Evolutionary conservation across 1,140 invertebrate species (phyloP).

Genomic region (Argopecten irradians): DNA sequence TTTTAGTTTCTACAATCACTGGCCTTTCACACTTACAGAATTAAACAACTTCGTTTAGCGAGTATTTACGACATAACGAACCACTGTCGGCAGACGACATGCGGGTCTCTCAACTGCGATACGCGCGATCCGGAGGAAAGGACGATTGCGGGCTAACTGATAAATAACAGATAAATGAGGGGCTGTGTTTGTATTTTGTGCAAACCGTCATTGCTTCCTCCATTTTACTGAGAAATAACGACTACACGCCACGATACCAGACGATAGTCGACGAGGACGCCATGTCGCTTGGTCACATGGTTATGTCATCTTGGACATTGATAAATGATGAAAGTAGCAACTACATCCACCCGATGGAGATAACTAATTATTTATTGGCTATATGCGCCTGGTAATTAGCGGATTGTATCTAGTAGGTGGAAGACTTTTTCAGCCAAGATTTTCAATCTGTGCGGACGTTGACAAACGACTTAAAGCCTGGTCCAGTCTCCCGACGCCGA

Average conservation of each 20-base stretch:
- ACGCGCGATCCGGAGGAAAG: background rate
- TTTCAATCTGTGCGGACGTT: background rate
- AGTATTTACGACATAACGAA: background rate
- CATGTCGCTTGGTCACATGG: background rate
- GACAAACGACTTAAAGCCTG: background rate
- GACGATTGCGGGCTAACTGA: background rate
- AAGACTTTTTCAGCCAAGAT: background rate
- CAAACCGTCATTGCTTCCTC: background rate
- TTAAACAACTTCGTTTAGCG: background rate
- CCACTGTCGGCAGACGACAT: background rate
- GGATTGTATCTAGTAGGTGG: background rate
- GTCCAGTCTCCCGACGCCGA: background rate
- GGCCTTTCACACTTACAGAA: background rate
- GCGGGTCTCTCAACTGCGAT: background rate
- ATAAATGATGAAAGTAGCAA: background rate
- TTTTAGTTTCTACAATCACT: too few relatives aligned
- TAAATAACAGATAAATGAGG: background rate
- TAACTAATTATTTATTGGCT: conserved; percentile 1
- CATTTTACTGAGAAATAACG: background rate
- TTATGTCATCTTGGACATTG: background rate
- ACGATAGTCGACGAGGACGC: background rate
- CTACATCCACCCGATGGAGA: background rate
- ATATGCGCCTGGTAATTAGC: background rate
- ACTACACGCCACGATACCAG: background rate
- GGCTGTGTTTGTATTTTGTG: background rate